These are phyloP conservation scores for Nezara viridula DNA, from an alignment of 2,888 invertebrate species.

Conservation along the genomic window DNA sequence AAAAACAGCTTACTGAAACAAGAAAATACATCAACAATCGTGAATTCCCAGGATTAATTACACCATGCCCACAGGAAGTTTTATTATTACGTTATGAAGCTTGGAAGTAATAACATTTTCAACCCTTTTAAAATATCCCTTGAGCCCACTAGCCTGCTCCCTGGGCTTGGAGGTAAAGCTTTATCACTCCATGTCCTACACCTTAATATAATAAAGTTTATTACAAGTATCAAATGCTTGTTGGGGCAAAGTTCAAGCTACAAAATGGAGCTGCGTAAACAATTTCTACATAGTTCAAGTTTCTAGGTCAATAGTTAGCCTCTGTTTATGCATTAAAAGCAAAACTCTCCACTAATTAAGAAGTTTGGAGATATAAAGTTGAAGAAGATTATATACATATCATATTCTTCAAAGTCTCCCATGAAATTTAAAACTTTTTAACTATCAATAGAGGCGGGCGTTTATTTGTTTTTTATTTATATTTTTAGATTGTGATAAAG, in stretches of 20 bases:
- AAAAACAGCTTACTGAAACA: neutral
- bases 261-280: neutral
- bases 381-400: neutral
- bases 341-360: neutral
- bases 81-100: too few relatives aligned
- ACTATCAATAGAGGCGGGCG: too few relatives aligned
- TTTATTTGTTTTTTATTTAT: too few relatives aligned
- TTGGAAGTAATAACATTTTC: neutral
- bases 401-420: neutral
- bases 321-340: neutral
- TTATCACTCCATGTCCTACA: neutral
- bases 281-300: conserved; percentile 24
- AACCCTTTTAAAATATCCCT: neutral
- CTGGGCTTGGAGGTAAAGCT: neutral
- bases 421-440: neutral
- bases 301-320: conserved; percentile 4
- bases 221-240: neutral
- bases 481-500: too few relatives aligned
- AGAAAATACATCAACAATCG: neutral
- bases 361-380: neutral
- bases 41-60: too few relatives aligned
- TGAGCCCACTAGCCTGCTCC: neutral
- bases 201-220: neutral
- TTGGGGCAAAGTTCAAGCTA: neutral
- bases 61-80: too few relatives aligned